phyloP scores from a whole-genome alignment of 2,888 invertebrate genomes.

The Cheilosia impressa region DNA sequence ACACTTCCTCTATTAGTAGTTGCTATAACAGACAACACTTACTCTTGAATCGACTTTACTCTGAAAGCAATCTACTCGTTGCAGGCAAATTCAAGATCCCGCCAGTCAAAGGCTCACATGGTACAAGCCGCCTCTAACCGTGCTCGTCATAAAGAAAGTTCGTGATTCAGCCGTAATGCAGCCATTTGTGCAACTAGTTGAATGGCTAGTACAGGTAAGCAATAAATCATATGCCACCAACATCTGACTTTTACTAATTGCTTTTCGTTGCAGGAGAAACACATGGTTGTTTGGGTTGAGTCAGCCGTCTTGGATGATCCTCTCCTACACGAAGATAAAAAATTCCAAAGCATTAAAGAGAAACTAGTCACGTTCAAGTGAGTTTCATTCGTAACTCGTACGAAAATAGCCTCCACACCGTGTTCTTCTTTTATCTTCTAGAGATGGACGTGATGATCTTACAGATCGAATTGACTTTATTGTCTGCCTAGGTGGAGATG shows the following conservation, averaged over 20 bases:
- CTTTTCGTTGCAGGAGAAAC: constrained; percentile 89
- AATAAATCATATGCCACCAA: too few species aligned
- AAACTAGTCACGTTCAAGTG: constrained; percentile 91
- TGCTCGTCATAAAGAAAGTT: constrained; percentile 98
- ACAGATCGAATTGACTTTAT: constrained; percentile 99
- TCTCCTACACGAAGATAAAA: constrained; percentile 89
- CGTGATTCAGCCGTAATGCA: constrained; percentile 94
- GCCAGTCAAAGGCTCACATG: constrained; percentile 98
- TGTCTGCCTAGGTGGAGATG: constrained; percentile 97
- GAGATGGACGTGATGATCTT: constrained; percentile 96
- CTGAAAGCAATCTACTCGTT: constrained; percentile 75
- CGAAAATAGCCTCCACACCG: background rate
- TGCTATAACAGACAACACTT: too few species aligned
- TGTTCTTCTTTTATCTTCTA: constrained; percentile 80
- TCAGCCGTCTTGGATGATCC: constrained; percentile 94
- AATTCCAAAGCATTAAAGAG: constrained; percentile 91
- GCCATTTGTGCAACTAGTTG: constrained; percentile 96
- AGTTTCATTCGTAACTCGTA: constrained; percentile 50
- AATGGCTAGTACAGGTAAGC: constrained; percentile 97
- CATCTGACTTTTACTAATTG: constrained; percentile 77
- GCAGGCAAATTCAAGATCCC: constrained; percentile 98
- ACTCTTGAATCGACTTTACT: background rate
- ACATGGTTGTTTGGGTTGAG: constrained; percentile 98
- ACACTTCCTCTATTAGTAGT: too few species aligned
- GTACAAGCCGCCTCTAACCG: constrained; percentile 98